phyloP scores from a whole-genome alignment of 2,797 vertebrate species.

The Sebastes oblongus region DNA sequence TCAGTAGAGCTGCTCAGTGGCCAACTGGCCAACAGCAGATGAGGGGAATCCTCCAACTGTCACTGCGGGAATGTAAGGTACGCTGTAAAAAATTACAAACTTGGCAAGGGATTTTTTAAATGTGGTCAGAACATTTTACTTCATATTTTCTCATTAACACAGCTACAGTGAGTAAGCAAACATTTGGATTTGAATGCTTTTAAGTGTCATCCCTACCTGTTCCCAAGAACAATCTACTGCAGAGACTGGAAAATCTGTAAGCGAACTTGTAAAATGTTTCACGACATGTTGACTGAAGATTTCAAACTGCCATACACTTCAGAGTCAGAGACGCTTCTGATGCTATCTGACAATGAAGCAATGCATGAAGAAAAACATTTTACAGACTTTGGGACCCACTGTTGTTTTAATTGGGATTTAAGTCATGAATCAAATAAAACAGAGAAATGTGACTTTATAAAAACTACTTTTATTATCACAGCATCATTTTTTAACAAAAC shows the following conservation, averaged over 20 bases:
- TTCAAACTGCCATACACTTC: too few species aligned
- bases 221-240: too few species aligned
- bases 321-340: neutral
- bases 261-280: rapidly evolving
- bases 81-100: neutral
- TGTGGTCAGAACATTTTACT: neutral
- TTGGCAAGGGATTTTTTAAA: neutral
- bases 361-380: neutral
- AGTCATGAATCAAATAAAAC: neutral
- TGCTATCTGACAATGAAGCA: neutral
- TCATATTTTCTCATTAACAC: neutral
- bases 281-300: neutral
- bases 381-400: neutral
- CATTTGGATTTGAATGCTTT: neutral
- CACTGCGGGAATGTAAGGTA: neutral
- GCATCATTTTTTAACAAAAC: neutral
- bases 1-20: neutral
- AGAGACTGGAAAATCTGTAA: too few species aligned
- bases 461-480: constrained; percentile 42
- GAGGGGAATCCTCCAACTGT: neutral
- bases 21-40: neutral
- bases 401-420: neutral
- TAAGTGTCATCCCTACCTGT: neutral
- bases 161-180: too few species aligned
- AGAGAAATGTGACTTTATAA: neutral